Base-by-base conservation (phyloP, 2,113 vertebrate species). In the Cromileptes altivelis region DNA sequence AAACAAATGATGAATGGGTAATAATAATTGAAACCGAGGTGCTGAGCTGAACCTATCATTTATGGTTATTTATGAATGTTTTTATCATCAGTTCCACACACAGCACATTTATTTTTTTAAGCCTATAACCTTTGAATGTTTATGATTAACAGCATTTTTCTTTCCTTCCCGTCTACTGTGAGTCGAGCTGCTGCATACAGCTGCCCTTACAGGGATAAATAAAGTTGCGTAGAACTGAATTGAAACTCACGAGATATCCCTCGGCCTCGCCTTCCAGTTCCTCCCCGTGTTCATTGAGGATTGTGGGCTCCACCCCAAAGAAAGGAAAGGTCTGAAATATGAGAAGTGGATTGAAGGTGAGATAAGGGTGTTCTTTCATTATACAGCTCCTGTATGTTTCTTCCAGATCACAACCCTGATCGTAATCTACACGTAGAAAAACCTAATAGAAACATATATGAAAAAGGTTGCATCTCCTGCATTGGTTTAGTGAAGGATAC, bases 201-300 rank as follows among this genome's bases (percentile, higher is more conserved):
- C 40, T 15, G 9, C 1, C 2, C 0, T 18, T 4, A 5, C 17
- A 50, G 17, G 10, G 6, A 23, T 27, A 4, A 65, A 62, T 49
- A n/a, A 70, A 50, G 47, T 17, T 49, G 4, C 4, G 9, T 2
- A 13, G 9, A 57, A 47, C 3, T 52, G 4, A 60, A 56, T 1
- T 67, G 3, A 57, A 75, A 80, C 93, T 94, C 53, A 97, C 96
- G 75, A 97, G 92, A 87, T 97, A 96, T 30, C 96, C 96, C 72
- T 96, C 96, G 0, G 93, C 96, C 82, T 96, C 96, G 1, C 95
- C 96, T 23, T 96, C 93, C 83, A 97, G 86, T 33, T 97, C 96
- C 73, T 96, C 95, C 45, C 96, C 96, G 1, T 94, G 93, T 45
- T 96, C 95, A 37, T 95, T 96, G 67, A 97, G 86, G 80, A 97